Percentiles rank a stretch among this genome's conserved stretches.
These are phyloP conservation scores for Xerus inauris DNA, from an alignment of 2,113 vertebrate genomes.

Conservation along the genomic window DNA sequence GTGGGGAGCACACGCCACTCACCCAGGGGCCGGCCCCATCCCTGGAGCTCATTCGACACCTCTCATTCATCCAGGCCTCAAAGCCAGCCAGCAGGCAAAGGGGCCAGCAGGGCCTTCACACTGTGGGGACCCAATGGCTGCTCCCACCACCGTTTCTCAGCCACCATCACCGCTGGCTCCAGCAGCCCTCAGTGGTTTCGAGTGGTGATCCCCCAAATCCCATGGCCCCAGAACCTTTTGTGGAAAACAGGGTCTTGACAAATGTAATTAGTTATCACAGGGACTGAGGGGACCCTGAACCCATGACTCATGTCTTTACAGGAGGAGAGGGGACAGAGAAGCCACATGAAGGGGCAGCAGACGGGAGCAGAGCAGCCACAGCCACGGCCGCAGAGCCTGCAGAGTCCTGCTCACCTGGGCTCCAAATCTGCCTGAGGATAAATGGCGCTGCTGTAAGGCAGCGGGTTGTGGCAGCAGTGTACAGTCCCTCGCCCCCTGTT, in stretches of 20 bases:
- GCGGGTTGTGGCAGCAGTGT: background rate
- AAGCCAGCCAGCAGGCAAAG: background rate
- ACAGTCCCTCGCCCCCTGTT: background rate
- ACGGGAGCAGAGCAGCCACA: background rate
- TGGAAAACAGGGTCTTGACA: background rate
- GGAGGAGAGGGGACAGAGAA: background rate
- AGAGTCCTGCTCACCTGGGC: background rate
- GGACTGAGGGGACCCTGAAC: background rate
- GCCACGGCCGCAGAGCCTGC: too few relatives aligned
- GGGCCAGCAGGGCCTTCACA: background rate
- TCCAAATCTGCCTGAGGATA: too few relatives aligned
- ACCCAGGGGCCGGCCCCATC: background rate
- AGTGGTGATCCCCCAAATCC: background rate
- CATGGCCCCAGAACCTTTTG: background rate
- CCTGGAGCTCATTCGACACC: background rate
- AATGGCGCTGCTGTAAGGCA: background rate
- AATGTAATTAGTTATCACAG: background rate
- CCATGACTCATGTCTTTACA: accelerated
- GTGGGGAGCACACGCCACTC: background rate
- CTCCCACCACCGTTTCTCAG: background rate
- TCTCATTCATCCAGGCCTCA: background rate
- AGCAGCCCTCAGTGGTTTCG: accelerated
- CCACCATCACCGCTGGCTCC: background rate
- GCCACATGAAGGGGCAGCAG: background rate
- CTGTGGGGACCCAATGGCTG: background rate